Conservation (phyloP, 2,797 vertebrate species). For the Chanos chanos region DNA sequence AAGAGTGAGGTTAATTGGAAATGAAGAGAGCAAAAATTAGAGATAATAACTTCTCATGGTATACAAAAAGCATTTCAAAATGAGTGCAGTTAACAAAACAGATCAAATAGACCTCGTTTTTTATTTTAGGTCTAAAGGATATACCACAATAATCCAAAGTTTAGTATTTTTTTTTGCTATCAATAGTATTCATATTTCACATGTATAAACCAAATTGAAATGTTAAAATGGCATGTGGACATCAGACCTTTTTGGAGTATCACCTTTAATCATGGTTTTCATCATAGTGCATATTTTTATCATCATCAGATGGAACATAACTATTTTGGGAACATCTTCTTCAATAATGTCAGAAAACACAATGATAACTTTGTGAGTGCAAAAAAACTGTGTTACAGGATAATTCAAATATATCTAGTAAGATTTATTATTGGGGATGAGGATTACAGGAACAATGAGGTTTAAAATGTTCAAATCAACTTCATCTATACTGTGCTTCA, state of each 20-base stretch:
- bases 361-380: constrained; percentile 1
- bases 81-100: too few relatives aligned
- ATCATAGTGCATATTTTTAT: neutral
- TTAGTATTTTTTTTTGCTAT: too few relatives aligned
- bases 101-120: too few relatives aligned
- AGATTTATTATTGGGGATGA: neutral
- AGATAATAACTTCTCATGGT: too few relatives aligned
- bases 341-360: constrained; percentile 4
- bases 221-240: constrained; percentile 13
- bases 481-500: neutral
- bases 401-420: too few relatives aligned
- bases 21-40: too few relatives aligned
- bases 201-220: too few relatives aligned
- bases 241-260: neutral
- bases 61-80: too few relatives aligned
- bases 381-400: neutral
- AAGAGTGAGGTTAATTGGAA: too few relatives aligned
- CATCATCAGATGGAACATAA: neutral
- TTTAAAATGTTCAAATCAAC: neutral
- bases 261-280: constrained; percentile 14
- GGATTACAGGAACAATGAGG: neutral
- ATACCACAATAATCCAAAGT: too few relatives aligned
- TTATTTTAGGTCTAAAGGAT: too few relatives aligned
- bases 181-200: too few relatives aligned
- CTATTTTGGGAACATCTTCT: constrained; percentile 19